A percentile compares a stretch with the other conserved stretches of the same genome.
These are phyloP conservation scores for Drosophila triauraria DNA, from an alignment of 1,140 invertebrate species.

Conservation along the genomic window DNA sequence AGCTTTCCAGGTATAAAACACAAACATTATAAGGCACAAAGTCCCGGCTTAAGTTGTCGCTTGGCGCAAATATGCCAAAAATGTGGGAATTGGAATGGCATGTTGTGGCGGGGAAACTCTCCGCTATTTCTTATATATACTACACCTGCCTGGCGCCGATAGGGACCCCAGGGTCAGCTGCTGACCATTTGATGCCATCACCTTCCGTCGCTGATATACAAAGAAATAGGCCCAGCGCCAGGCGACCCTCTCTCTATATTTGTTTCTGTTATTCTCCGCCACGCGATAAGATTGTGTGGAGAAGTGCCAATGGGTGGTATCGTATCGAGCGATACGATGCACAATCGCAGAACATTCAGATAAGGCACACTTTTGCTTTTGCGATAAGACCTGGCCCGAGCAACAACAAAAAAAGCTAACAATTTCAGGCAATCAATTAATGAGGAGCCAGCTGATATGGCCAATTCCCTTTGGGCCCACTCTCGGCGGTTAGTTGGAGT, in stretches of 20 bases:
- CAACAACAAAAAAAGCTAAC: slow-evolving; percentile 12
- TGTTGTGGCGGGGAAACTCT: slow-evolving; percentile 5
- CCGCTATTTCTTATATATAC: background rate
- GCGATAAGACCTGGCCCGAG: slow-evolving; percentile 38
- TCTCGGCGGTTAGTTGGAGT: slow-evolving; percentile 68
- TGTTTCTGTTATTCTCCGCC: slow-evolving; percentile 18
- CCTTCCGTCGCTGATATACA: slow-evolving; percentile 5
- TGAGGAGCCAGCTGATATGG: slow-evolving; percentile 64
- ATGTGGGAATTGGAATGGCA: slow-evolving; percentile 16
- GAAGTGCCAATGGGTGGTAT: slow-evolving; percentile 48
- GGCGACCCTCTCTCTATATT: slow-evolving; percentile 3
- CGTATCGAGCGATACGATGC: slow-evolving; percentile 41
- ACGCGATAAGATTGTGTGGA: slow-evolving; percentile 40
- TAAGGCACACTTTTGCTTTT: slow-evolving; percentile 68
- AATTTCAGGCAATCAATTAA: slow-evolving; percentile 80
- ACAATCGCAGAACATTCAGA: slow-evolving; percentile 42
- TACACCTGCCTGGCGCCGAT: slow-evolving; percentile 5
- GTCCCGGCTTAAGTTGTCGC: slow-evolving; percentile 2
- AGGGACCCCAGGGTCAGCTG: slow-evolving; percentile 14
- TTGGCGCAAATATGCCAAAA: slow-evolving; percentile 4
- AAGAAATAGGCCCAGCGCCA: background rate
- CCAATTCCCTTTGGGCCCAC: slow-evolving; percentile 37
- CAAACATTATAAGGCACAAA: background rate
- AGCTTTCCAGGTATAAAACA: background rate
- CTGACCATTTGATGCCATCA: slow-evolving; percentile 34